phyloP scores from a whole-genome alignment of 2,797 vertebrate species.

The Dromococcyx pavoninus region DNA sequence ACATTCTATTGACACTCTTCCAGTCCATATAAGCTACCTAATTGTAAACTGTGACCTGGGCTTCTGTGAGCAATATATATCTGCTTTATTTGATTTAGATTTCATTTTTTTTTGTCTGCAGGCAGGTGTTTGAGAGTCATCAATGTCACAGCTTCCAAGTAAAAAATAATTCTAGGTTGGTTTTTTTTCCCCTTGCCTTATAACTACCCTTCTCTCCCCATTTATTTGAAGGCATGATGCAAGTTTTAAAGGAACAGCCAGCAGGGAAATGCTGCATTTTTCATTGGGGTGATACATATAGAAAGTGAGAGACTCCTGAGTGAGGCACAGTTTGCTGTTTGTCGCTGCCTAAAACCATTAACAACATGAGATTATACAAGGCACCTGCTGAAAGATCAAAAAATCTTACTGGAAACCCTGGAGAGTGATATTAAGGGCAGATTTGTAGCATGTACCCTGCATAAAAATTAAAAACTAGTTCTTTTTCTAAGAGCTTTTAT shows the following conservation, averaged over 20 bases:
- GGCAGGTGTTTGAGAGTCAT: background rate
- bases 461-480: background rate
- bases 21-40: background rate
- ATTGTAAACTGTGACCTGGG: background rate
- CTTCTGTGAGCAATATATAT: rapidly evolving
- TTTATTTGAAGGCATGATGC: background rate
- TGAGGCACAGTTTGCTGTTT: conserved; percentile 20
- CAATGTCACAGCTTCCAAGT: background rate
- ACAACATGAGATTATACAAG: conserved; percentile 4
- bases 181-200: background rate
- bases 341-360: conserved; percentile 24
- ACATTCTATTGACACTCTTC: background rate
- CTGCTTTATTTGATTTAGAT: background rate
- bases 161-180: background rate
- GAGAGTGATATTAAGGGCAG: background rate
- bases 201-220: background rate
- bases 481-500: background rate
- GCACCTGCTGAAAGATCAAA: conserved; percentile 31
- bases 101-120: background rate
- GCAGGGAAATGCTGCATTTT: conserved; percentile 10
- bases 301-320: conserved; percentile 40
- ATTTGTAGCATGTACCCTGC: background rate
- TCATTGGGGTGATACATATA: background rate
- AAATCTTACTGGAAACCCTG: background rate
- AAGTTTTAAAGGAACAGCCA: background rate